Evolutionary conservation across 2,113 vertebrate genomes (phyloP), one percentile per base, ranked within the genome.

Genomic region (Pangasianodon hypophthalmus): DNA sequence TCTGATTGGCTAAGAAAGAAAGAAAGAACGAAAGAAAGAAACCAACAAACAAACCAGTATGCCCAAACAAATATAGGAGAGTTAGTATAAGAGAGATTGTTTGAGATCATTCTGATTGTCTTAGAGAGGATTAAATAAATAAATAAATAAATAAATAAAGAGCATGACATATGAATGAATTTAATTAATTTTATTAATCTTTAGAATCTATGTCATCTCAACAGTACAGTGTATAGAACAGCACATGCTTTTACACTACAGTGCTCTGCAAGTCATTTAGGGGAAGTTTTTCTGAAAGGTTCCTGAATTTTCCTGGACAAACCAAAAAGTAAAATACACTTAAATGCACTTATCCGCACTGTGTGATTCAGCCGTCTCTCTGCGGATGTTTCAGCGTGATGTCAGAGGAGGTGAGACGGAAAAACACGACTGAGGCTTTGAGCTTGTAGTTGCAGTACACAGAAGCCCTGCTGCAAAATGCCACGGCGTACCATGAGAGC

Each of bases 391-490:
- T 75, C 62, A 44, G 24, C 21, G 13, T 56, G n/a, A 44, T 87
- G 52, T 16, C 52, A 10, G 62, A 37, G 32, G 24, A 50, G 79
- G 79, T 26, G 85, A 64, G 46, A 26, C n/a, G 26, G 64, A 83
- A 58, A 44, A 52, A 79, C n/a, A 64, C 56, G 46, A 64, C 75
- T 64, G 67, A 89, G 50, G 8, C 69, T 79, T 84, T 24, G 26
- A 69, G 85, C 77, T 56, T 85, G 79, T 75, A 85, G 79, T 71
- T 73, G 32, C 37, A 21, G 18, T 48, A 5, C 32, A 60, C 46
- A 81, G 52, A 88, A 86, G 56, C 62, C 0, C 14, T 41, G 67
- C 48, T 44, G 48, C 24, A 44, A 88, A 84, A 91, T 88, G 85
- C 82, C 90, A 90, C 54, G 21, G 1, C 46, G 26, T 13, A 4